Conservation (phyloP, 2,888 invertebrate species). For the Tethea ocularis region DNA sequence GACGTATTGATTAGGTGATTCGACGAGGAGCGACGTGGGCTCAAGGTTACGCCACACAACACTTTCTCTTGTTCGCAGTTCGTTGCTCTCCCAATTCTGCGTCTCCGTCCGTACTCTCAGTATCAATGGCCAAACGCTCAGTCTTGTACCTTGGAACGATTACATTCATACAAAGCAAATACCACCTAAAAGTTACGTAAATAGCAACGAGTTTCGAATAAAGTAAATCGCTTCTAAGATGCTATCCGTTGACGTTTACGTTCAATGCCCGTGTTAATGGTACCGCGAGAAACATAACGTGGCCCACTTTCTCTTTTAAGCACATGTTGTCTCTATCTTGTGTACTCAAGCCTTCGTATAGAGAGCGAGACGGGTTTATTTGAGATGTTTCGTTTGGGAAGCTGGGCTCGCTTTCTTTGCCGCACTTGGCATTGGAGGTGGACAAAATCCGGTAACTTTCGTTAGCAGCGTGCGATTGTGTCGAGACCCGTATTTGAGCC, state of each 20-base stretch:
- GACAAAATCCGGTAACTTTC: conserved; percentile 83
- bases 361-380: conserved; percentile 67
- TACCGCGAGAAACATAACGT: conserved; percentile 79
- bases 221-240: conserved; percentile 43
- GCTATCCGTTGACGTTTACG: conserved; percentile 74
- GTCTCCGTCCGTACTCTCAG: conserved; percentile 44
- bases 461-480: conserved; percentile 64
- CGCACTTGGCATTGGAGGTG: conserved; percentile 80
- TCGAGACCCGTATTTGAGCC: conserved; percentile 49
- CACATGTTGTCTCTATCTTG: conserved; percentile 71
- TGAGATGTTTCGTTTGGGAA: conserved; percentile 57
- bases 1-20: conserved; percentile 75
- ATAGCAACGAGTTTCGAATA: conserved; percentile 41
- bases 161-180: conserved; percentile 28
- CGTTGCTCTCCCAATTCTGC: conserved; percentile 81
- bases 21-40: conserved; percentile 65
- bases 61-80: conserved; percentile 78
- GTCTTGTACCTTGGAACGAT: conserved; percentile 43
- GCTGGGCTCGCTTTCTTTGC: conserved; percentile 81
- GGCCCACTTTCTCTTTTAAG: conserved; percentile 84
- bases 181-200: conserved; percentile 32
- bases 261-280: conserved; percentile 81
- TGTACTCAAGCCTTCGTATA: conserved; percentile 40
- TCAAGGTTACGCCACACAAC: conserved; percentile 82
- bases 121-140: conserved; percentile 52